Base-by-base conservation (phyloP, 1,140 invertebrate genomes). In the Leguminivora glycinivorella region DNA sequence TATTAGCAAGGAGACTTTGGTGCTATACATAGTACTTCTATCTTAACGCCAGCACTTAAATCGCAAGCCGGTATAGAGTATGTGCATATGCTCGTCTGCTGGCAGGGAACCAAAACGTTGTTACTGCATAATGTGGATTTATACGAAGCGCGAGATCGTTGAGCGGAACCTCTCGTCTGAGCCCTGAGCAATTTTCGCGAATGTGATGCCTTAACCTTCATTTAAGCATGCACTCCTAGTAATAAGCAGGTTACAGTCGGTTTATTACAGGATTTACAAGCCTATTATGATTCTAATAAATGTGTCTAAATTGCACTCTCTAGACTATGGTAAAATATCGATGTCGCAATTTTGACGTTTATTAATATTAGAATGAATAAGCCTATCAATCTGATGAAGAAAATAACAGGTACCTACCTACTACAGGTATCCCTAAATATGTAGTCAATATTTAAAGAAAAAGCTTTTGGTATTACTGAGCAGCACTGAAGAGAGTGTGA, bases 41-140 rank as follows among this genome's bases (percentile, higher is more conserved):
- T 52, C 47, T n/a, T 43, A 19, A n/a, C 25, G 58, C 4, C 25
- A 26, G 58, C 58, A 63, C 26, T 63, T 79, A 67, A 70, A 73
- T 69, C 70, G 63, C 68, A 63, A 38, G 58, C 70, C 67, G 70
- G 58, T 58, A 56, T 26, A 34, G 26, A 26, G 67, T 58, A n/a
- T n/a, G 17, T 71, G 34, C 58, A 67, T 58, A 70, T 34, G 43
- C 17, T 71, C 70, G 79, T 79, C 82, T 81, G 81, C 81, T 90
- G 88, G 88, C 88, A 88, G 73, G 77, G 82, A 83, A 89, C 86
- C 88, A 90, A 88, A 83, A 85, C 83, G 83, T 78, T 87, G 85
- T 85, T 75, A 85, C 81, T 82, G 81, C 77, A 83, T 89, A 90
- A 88, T 90, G 79, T 82, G 80, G 85, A 88, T 85, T 87, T 90